Conservation (phyloP, 2,888 invertebrate species). For the Aelia acuminata region DNA sequence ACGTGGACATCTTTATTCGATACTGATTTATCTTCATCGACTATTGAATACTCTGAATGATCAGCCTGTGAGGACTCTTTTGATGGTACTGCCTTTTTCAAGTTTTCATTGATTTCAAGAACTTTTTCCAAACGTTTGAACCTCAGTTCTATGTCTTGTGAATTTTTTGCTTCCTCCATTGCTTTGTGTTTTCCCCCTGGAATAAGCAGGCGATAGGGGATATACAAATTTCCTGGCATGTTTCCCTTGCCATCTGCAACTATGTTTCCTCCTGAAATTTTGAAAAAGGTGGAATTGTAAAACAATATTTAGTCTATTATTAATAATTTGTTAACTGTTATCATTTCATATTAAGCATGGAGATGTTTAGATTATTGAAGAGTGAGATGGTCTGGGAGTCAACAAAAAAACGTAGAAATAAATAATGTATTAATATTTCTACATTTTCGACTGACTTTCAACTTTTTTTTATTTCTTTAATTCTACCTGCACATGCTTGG, state of each 20-base stretch:
- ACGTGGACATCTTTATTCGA: constrained; percentile 9
- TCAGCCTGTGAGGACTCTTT: neutral
- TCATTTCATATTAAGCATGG: too few relatives aligned
- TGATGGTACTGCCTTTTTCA: neutral
- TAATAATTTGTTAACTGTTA: too few relatives aligned
- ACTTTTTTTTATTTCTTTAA: too few relatives aligned
- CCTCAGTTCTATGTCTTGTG: constrained; percentile 47
- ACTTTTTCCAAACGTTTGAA: constrained; percentile 48
- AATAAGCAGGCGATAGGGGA: constrained; percentile 50
- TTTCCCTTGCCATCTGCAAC: neutral
- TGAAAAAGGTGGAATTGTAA: too few relatives aligned
- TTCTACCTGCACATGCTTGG: too few relatives aligned
- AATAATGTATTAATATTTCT: too few relatives aligned
- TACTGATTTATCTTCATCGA: neutral
- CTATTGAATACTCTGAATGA: neutral
- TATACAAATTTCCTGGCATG: constrained; percentile 47
- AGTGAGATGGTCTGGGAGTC: too few relatives aligned
- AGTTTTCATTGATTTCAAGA: constrained; percentile 34
- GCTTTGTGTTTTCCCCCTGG: constrained; percentile 54
- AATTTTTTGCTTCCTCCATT: constrained; percentile 46
- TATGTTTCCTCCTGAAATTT: constrained; percentile 24
- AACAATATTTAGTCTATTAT: too few relatives aligned
- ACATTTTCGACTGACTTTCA: too few relatives aligned
- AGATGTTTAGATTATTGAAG: too few relatives aligned
- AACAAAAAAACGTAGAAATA: too few relatives aligned